Evolutionary conservation across 2,113 vertebrate genomes (phyloP).

Genomic region (Cyprinodon tularosa): DNA sequence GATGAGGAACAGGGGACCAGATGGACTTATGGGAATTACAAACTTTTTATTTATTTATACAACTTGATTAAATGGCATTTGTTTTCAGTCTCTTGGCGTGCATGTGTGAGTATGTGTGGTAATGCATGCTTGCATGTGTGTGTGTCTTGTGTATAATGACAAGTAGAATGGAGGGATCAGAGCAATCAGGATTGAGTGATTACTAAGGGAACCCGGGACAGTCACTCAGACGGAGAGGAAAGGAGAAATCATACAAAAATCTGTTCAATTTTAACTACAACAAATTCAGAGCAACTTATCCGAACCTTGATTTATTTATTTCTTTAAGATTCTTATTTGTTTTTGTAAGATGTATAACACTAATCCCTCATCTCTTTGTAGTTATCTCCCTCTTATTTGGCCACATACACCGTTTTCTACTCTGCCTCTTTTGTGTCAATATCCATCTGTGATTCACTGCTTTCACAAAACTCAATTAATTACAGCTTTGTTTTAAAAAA

Average conservation of each 20-base stretch:
- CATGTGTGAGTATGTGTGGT: slow-evolving; percentile 37
- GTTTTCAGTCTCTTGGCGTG: slow-evolving; percentile 60
- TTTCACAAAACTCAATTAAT: slow-evolving; percentile 39
- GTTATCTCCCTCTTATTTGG: neutral
- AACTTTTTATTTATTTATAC: slow-evolving; percentile 77
- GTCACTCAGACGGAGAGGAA: slow-evolving; percentile 35
- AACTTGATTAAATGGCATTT: slow-evolving; percentile 76
- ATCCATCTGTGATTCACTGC: slow-evolving; percentile 10
- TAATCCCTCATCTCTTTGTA: slow-evolving; percentile 8
- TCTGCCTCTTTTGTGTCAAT: neutral
- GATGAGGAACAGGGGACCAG: slow-evolving; percentile 70
- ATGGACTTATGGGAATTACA: slow-evolving; percentile 78
- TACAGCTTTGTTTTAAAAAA: slow-evolving; percentile 5
- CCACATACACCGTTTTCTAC: neutral
- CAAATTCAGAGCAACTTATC: neutral
- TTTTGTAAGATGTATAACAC: neutral
- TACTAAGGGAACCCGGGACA: slow-evolving; percentile 72
- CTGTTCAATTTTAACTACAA: slow-evolving; percentile 32
- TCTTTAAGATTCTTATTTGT: slow-evolving; percentile 2
- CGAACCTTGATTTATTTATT: slow-evolving; percentile 10
- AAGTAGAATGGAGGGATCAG: slow-evolving; percentile 76
- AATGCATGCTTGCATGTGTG: slow-evolving; percentile 30
- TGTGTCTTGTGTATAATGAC: slow-evolving; percentile 74
- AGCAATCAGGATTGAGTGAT: slow-evolving; percentile 75
- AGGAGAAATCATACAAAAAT: slow-evolving; percentile 73